A percentile compares a stretch with the other conserved stretches of the same genome.
Evolutionary conservation across 1,140 invertebrate species (phyloP).

Genomic region (Drosophila lacteicornis): DNA sequence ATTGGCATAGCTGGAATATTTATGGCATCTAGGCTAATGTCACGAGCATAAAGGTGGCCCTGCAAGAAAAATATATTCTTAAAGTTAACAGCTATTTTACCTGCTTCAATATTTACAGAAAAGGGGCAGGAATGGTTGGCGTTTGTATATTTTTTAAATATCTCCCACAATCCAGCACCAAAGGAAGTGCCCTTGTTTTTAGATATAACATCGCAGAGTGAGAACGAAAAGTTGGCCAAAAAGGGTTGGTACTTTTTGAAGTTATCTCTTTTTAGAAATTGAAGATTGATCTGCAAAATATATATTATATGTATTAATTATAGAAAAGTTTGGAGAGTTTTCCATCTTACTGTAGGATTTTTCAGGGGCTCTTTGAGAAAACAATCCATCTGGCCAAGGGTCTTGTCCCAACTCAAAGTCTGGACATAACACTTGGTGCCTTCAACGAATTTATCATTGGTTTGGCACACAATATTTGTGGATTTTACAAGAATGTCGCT

Average conservation of each 20-base stretch:
- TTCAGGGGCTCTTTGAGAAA: not conserved
- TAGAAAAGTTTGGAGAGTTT: no score
- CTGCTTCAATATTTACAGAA: not conserved
- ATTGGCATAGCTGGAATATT: not conserved
- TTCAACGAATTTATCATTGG: slow-evolving; percentile 2
- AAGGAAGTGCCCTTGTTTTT: not conserved
- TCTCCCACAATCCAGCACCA: not conserved
- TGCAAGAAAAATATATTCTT: not conserved
- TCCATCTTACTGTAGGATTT: not conserved
- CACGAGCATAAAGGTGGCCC: slow-evolving; percentile 2
- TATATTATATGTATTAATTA: no score
- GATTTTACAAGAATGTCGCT: not conserved
- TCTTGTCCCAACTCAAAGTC: not conserved
- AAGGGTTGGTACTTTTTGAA: slow-evolving; percentile 2
- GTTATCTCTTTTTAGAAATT: not conserved
- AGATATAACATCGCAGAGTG: slow-evolving; percentile 1
- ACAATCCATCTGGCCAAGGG: slow-evolving; percentile 7
- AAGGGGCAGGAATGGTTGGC: slow-evolving; percentile 1
- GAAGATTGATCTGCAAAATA: not conserved
- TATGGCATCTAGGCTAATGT: not conserved
- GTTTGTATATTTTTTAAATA: not conserved
- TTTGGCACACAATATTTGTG: not conserved
- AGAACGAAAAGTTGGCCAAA: slow-evolving; percentile 1
- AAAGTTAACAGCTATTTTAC: not conserved
- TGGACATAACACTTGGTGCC: not conserved